Evolutionary conservation across 2,797 vertebrate genomes (phyloP), one percentile per base, ranked within the genome.

Genomic region (Apogon hyalosoma): DNA sequence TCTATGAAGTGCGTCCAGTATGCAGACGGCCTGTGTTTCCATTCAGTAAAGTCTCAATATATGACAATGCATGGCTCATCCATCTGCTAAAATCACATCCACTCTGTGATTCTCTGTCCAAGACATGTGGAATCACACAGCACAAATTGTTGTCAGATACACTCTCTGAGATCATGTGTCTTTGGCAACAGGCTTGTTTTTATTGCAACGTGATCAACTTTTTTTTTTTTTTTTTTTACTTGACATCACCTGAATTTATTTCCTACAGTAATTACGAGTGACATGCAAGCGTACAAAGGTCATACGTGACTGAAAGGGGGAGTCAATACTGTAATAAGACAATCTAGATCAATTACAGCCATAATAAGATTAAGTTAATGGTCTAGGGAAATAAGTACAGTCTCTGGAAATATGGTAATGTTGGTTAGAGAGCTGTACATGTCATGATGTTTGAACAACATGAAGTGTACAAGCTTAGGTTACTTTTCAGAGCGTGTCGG

Each of bases 1-100:
- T 63, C 52, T 75, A 1, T 79, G 68, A 77, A 68, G 52, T 54
- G 56, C 63, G 51, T 82, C 70, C 76, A 80, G 33, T 21, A 13
- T 24, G 15, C 24, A 39, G 41, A 61, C 63, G 11, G 11, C 16
- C 12, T 50, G 40, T 31, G 28, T 47, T 46, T 40, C 36, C 31
- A 33, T 67, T 42, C 63, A 72, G 51, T 63, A 21, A 40, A 42
- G 24, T 18, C 54, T 52, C 46, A 54, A 14, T 39, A 47, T 50
- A 51, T 69, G 68, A 51, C 71, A 63, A 18, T 6, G 40, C 43
- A 60, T 4, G 40, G 49, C 50, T 61, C 54, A 40, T 52, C 56
- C 77, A 50, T 79, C 76, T 71, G 69, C 36, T 66, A n/a, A 33
- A 69, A 55, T 42, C 14, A 2, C n/a, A 16, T 39, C 16, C 41